Conservation (phyloP, 2,888 invertebrate species). For the Mimumesa dahlbomi region DNA sequence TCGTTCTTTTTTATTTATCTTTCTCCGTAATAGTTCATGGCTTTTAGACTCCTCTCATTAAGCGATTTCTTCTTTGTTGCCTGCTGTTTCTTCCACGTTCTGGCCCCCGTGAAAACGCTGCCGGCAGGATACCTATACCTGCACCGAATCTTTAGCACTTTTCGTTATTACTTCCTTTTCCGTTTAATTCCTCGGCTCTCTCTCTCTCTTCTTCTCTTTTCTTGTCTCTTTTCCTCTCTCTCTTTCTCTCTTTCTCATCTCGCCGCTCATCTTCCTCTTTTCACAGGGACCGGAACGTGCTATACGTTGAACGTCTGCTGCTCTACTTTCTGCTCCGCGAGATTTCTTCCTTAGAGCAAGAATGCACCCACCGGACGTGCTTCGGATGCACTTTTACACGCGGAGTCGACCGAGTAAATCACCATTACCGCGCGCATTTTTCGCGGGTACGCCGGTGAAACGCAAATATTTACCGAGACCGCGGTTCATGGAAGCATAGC, state of each 20-base stretch:
- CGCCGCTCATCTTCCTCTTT: conserved; percentile 3
- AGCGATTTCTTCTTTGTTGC: too few species aligned
- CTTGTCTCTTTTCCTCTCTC: conserved; percentile 1
- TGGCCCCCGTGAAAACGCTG: too few species aligned
- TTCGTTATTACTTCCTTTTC: conserved; percentile 31
- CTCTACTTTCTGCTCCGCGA: conserved; percentile 55
- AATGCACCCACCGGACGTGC: conserved; percentile 15
- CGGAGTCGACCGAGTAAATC: conserved; percentile 26
- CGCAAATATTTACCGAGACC: conserved; percentile 48
- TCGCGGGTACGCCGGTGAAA: conserved; percentile 26
- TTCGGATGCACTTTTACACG: conserved; percentile 23
- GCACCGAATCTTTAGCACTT: conserved; percentile 1
- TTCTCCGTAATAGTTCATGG: too few species aligned
- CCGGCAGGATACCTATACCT: too few species aligned
- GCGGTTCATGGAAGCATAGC: conserved; percentile 1
- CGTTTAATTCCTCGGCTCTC: conserved; percentile 10
- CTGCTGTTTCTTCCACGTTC: too few species aligned
- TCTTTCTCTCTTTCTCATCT: conserved; percentile 15
- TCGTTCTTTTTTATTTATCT: too few species aligned
- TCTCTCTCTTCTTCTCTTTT: conserved; percentile 4
- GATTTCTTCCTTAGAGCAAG: conserved; percentile 31
- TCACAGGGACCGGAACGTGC: conserved; percentile 10
- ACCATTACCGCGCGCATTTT: conserved; percentile 27
- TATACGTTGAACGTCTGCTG: conserved; percentile 22
- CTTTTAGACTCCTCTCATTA: too few species aligned